Base-by-base conservation (phyloP, 2,113 vertebrate species). In the Chlamydotis undulata region DNA sequence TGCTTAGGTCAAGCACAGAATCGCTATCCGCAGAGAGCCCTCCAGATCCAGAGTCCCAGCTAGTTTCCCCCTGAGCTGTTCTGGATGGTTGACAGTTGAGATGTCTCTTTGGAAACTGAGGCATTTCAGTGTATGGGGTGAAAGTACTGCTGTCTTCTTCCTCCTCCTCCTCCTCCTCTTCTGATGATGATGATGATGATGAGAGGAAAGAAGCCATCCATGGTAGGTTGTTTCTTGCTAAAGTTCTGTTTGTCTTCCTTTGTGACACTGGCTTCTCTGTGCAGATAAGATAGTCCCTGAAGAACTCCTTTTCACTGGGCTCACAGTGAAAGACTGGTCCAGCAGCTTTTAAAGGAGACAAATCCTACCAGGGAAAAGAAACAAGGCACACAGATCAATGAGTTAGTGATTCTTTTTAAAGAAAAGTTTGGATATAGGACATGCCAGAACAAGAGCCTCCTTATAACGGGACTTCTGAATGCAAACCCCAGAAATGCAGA, bases 291-390 rank as follows among this genome's bases (percentile, higher is more conserved):
- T 16, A 41, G 29, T 79, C 76, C 2, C 33, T 29, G 67, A 78
- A 84, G 50, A 71, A 61, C 47, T 97, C 90, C 41, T 82, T 43
- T 43, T 71, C 52, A 5, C 59, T 41, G 26, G 47, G 39, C 57
- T 84, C 83, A n/a, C 9, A 29, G 63, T 53, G 39, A 68, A 90
- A 67, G 28, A 31, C 35, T 45, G 50, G 5, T 63, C 39, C 63
- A 43, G 89, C 35, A 77, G 39, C 56, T 83, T 73, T 78, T 24
- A 71, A 61, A 3, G 18, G 29, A 35, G 71, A 88, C 9, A 97
- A 91, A 80, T 97, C 92, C 97, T 97, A 1, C 39, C n/a, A 31
- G 77, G 59, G 53, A 60, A 65, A 63, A 83, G n/a, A 60, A 87
- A 39, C 2, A 24, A 41, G n/a, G 57, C 45, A 41, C 14, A 47